A percentile compares a stretch with the other conserved stretches of the same genome.
These are phyloP conservation scores for Tachuris rubrigastra DNA, from an alignment of 2,113 vertebrate genomes.

Conservation along the genomic window DNA sequence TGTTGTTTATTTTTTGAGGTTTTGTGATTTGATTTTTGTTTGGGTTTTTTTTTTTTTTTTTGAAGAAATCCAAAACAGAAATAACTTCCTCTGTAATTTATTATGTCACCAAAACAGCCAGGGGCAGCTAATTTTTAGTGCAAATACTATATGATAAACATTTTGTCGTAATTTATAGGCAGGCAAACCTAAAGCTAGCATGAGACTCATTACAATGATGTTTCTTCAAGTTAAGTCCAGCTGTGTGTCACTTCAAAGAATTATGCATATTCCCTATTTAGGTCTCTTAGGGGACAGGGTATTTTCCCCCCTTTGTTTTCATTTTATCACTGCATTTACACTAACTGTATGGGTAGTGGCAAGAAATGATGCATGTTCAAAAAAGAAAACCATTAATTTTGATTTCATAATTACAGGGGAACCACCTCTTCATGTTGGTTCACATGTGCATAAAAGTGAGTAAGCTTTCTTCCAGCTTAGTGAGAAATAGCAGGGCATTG, in stretches of 20 bases:
- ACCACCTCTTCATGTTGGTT: not conserved
- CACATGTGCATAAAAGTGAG: not conserved
- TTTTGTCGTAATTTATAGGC: not conserved
- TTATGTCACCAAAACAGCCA: not conserved
- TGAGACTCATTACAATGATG: not conserved
- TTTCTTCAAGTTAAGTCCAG: not conserved
- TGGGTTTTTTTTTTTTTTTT: not conserved
- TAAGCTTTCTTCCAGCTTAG: not conserved
- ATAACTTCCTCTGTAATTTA: not conserved
- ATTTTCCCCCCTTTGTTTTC: not conserved
- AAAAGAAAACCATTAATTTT: constrained; percentile 7
- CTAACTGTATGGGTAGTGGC: not conserved
- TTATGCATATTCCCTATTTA: not conserved
- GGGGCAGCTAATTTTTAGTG: not conserved
- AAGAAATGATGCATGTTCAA: not conserved
- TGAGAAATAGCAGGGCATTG: not conserved
- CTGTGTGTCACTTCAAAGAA: not conserved
- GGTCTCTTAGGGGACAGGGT: not conserved
- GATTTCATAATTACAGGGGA: constrained; percentile 44
- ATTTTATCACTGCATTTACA: not conserved
- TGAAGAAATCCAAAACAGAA: not conserved
- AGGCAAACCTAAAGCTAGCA: not conserved
- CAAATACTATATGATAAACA: not conserved
- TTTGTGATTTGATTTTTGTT: not conserved
- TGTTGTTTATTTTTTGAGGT: not conserved